A percentile compares a stretch with the other conserved stretches of the same genome.
Evolutionary conservation across 2,797 vertebrate species (phyloP).

Genomic region (Etheostoma perlongum): DNA sequence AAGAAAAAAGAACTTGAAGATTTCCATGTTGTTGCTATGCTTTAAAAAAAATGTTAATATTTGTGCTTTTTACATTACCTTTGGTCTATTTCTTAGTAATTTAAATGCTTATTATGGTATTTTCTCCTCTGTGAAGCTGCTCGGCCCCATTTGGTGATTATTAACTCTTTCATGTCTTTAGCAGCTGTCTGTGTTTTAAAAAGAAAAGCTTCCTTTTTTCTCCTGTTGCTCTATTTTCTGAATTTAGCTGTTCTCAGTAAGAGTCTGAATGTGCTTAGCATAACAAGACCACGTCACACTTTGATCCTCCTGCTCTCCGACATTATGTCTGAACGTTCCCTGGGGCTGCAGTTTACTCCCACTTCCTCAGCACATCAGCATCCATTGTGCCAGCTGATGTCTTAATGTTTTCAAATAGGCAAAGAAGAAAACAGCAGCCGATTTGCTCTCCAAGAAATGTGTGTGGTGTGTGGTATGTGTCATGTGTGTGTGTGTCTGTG

Average conservation of each 20-base stretch:
- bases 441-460: slow-evolving; percentile 4
- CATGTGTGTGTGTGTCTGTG: too few species aligned
- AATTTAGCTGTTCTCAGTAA: slow-evolving; percentile 21
- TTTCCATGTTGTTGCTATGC: slow-evolving; percentile 57
- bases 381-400: slow-evolving; percentile 45
- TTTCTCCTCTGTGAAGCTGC: slow-evolving; percentile 58
- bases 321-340: slow-evolving; percentile 48
- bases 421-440: slow-evolving; percentile 10
- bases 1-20: slow-evolving; percentile 39
- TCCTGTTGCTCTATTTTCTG: slow-evolving; percentile 39
- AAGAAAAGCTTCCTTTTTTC: slow-evolving; percentile 2
- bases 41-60: slow-evolving; percentile 49
- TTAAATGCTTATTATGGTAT: slow-evolving; percentile 63
- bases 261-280: slow-evolving; percentile 52
- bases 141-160: slow-evolving; percentile 45
- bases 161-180: slow-evolving; percentile 54
- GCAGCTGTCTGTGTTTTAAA: slow-evolving; percentile 36
- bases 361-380: slow-evolving; percentile 42
- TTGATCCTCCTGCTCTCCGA: slow-evolving; percentile 56
- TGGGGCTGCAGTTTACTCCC: slow-evolving; percentile 44
- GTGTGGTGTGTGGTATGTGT: not conserved
- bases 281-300: slow-evolving; percentile 57
- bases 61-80: slow-evolving; percentile 63
- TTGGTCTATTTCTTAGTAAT: slow-evolving; percentile 55
- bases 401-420: slow-evolving; percentile 46